Conservation (phyloP, 92 coral and sea anemone genomes). For the Epizoanthus fatuus region DNA sequence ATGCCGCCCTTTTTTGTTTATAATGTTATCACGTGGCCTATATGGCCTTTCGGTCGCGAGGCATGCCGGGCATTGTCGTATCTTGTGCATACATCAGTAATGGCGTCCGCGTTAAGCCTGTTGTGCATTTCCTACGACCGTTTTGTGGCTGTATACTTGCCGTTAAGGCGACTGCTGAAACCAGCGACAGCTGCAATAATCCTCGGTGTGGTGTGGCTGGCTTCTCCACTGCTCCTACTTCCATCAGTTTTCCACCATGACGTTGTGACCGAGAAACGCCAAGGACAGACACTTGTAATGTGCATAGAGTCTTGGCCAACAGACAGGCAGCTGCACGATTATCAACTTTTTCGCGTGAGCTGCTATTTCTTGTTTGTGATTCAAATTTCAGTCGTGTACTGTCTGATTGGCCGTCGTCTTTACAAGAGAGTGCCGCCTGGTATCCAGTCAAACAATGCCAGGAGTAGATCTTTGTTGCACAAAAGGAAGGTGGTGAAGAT, state of each 20-base stretch:
- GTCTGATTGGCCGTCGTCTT: constrained; percentile 70
- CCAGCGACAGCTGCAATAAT: constrained; percentile 55
- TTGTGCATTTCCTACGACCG: constrained; percentile 88
- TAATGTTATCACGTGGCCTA: constrained; percentile 86
- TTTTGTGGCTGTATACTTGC: constrained; percentile 83
- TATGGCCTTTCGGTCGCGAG: constrained; percentile 82
- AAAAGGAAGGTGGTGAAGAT: constrained; percentile 84
- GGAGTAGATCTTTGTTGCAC: constrained; percentile 62
- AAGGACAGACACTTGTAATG: constrained; percentile 55
- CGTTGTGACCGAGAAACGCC: constrained; percentile 16
- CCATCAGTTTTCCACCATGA: constrained; percentile 82
- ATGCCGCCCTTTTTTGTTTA: constrained; percentile 91
- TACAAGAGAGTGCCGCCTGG: constrained; percentile 87
- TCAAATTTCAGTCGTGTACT: constrained; percentile 84
- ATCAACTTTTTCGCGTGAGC: constrained; percentile 75
- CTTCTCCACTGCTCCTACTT: constrained; percentile 79
- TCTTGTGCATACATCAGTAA: constrained; percentile 86
- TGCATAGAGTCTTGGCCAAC: constrained; percentile 86
- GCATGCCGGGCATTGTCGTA: constrained; percentile 75
- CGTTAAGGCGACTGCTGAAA: constrained; percentile 71
- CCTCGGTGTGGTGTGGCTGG: constrained; percentile 79
- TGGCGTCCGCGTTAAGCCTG: constrained; percentile 88
- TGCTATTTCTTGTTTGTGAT: constrained; percentile 81
- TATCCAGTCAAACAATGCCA: constrained; percentile 68
- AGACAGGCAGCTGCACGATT: constrained; percentile 44